Base-by-base conservation (phyloP, 1,140 invertebrate genomes). In the Drosophila seguyi region DNA sequence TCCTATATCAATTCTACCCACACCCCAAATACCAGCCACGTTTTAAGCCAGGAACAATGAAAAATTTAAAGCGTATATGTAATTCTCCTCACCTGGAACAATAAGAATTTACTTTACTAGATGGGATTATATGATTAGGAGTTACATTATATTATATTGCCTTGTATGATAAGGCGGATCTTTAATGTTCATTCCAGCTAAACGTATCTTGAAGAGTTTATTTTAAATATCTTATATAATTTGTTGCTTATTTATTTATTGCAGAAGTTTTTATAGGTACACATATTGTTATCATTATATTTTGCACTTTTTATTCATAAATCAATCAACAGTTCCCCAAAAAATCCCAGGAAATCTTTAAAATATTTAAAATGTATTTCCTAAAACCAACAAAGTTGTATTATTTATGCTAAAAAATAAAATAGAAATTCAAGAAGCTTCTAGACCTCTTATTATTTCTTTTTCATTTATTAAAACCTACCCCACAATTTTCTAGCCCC, bases 71-170 rank as follows among this genome's bases (percentile, higher is more conserved):
- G 36, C 18, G 6, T 53, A 5, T 20, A 8, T 52, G 1, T 22
- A 53, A 18, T 52, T n/a, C 27, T 34, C 25, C 36, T 29, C 52
- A 58, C 56, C 25, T 22, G 36, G 3, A 31, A 62, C 25, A 59
- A 59, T 29, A 22, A 1, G 18, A 62, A 18, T 62, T 41, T 11
- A 34, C 31, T 36, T 7, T 16, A 22, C 18, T 14, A 53, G 3
- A 34, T 31, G n/a, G 34, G 22, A 57, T 29, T 52, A 20, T 1
- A 13, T 20, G 11, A 25, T 45, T 14, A 14, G 6, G 1, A 22
- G 18, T 22, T 14, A 0, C 42, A 45, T 45, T 25, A 14, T 16
- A 4, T 16, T 45, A 44, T 44, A 22, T 44, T 11, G 0, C n/a
- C 3, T n/a, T 39, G 16, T 39, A 8, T 39, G 16, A n/a, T 47